Base-by-base conservation (phyloP, 1,140 invertebrate genomes). In the Apocrypta bakeri region DNA sequence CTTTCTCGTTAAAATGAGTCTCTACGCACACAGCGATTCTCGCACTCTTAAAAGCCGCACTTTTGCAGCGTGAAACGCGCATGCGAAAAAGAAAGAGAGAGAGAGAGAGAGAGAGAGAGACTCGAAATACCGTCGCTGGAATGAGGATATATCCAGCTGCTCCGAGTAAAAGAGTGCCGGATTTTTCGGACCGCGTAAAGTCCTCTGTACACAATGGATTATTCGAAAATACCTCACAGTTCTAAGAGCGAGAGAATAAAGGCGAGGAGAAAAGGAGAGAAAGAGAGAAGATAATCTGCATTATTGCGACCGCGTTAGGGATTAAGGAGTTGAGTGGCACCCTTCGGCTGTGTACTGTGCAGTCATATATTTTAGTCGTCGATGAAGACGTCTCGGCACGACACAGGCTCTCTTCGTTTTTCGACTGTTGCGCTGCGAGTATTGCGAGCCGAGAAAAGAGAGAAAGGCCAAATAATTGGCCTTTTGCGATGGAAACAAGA, bases 311-410 rank as follows among this genome's bases (percentile, higher is more conserved):
- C 29, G 12, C 29, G 31, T 63, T 27, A 21, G 77, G 86, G 86
- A 87, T 88, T 88, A 88, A 87, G 85, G 85, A 87, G 85, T 86
- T 82, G 85, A 87, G 82, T 82, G 64, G 79, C 74, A 78, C 33
- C 75, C 42, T 82, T 82, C 75, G 83, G 85, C 78, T 78, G 48
- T 40, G 40, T 14, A 17, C 14, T 14, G 42, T 73, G 68, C 78
- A 79, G 85, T 9, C n/a, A n/a, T 48, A 37, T 42, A 56, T 21
- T 56, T 56, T 56, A 56, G 85, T 82, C 75, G 80, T 83, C 84
- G 83, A 83, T 83, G 77, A 79, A 78, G 81, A 40, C 37, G 40
- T 79, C 17, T 63, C 85, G 78, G 75, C 85, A 73, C 63, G 63
- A n/a, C 63, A 66, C n/a, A n/a, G n/a, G n/a, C 7, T 21, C 48